Evolutionary conservation across 2,888 invertebrate species (phyloP), one percentile per base, ranked within the genome.

Genomic region (Eristalis arbustorum): DNA sequence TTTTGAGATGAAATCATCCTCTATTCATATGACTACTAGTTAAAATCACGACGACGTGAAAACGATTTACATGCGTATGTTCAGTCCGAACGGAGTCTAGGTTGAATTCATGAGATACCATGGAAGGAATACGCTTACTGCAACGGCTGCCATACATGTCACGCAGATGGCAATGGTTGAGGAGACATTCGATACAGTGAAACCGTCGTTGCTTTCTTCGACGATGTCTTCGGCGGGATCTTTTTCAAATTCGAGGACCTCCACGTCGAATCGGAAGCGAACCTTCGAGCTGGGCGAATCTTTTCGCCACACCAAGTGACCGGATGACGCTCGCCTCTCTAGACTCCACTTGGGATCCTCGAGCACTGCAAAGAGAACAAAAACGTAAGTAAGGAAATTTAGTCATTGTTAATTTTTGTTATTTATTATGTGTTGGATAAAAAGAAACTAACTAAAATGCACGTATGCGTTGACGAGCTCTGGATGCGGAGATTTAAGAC

Each of bases 211-310:
- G 18, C 88, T 87, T 14, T 89, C 88, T 13, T 90, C 89, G 56
- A 91, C 90, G 34, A 90, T 77, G 74, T 93, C 92, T 88, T 93
- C 93, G 14, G 92, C 91, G 2, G 93, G 92, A 89, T 92, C 91
- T 75, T 92, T 92, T 81, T 92, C 92, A 74, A 92, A 93, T 89
- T 93, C 93, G 59, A 93, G 79, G 14, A 93, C 93, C 88, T 93
- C 93, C 37, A 93, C 93, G 72, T 93, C 93, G 75, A 92, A 93
- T 23, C 93, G 92, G 88, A 93, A 93, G 49, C 93, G 92, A n/a
- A 93, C 93, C 88, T 92, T 92, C 2, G 93, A 92, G 76, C 91
- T 90, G 28, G 92, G 92, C 2, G 92, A 91, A 42, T 93, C 93
- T 67, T 93, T 91, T 42, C 92, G 91, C 93, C 93, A 93, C 23